Base-by-base conservation (phyloP, 1,140 invertebrate genomes). In the Bombus cullumanus region DNA sequence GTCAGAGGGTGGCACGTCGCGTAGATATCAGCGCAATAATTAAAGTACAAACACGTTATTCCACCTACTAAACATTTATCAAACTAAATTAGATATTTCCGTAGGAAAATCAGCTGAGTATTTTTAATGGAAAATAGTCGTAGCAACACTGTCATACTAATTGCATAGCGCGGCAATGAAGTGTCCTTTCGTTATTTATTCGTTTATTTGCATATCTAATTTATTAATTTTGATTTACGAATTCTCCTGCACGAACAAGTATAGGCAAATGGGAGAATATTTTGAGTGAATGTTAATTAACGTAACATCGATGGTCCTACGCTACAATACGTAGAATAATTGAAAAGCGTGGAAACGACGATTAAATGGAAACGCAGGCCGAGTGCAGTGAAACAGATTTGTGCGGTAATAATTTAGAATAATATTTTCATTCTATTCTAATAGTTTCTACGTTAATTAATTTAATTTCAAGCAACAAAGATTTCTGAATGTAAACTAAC, bases 401-500 rank as follows among this genome's bases (percentile, higher is more conserved):
- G 18, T 0, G 18, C 22, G 5, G 18, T 18, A 8, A 53, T 53
- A 53, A 22, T 53, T 22, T 22, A 1, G 5, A 53, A 53, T 22
- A 22, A 22, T 53, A 53, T 53, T 53, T 53, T 53, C 18, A 53
- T 53, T 53, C 47, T 22, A 22, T 22, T 22, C 18, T 53, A 22
- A 22, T 53, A 18, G 47, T 53, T 53, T 6, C 5, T 18, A 18
- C 5, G 0, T 18, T 18, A 18, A 53, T 53, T 53, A 6, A 53
- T 53, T 22, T 53, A 22, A 53, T 18, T 8, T 2, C 0, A 53
- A 53, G 18, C 47, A 2, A 22, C 47, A 0, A 6, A 22, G 47
- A 0, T 2, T 53, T 53, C 0, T 2, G 1, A 22, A 53, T 22
- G 5, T 8, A 0, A 53, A 22, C 5, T 6, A 53, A 53, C 47